phyloP scores from a whole-genome alignment of 2,113 vertebrate genomes.

The Antigone vipio region DNA sequence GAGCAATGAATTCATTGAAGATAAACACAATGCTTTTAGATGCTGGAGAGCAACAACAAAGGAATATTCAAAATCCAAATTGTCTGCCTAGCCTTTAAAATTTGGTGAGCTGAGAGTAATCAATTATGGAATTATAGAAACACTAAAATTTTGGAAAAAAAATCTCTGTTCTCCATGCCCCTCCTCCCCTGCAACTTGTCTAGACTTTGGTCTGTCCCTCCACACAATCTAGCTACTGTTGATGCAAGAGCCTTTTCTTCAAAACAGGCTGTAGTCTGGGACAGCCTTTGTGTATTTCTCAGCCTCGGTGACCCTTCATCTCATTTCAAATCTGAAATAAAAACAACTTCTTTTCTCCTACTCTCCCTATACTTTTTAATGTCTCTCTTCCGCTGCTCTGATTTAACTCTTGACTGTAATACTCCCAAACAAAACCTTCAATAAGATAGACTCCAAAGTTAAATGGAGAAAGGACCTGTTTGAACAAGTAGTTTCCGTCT shows the following conservation, averaged over 20 bases:
- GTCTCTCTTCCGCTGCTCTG: constrained; percentile 24
- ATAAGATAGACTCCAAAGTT: constrained; percentile 33
- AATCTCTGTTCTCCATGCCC: neutral
- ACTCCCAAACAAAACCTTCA: constrained; percentile 34
- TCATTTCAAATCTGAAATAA: constrained; percentile 46
- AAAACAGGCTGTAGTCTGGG: constrained; percentile 9
- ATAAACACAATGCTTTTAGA: neutral
- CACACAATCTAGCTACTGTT: constrained; percentile 44
- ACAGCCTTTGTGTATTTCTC: constrained; percentile 41
- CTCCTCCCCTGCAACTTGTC: neutral
- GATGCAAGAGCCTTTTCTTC: constrained; percentile 25
- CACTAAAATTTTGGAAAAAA: neutral
- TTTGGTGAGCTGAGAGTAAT: neutral
- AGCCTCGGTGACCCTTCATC: constrained; percentile 7
- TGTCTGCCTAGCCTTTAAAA: neutral
- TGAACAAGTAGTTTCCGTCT: constrained; percentile 40
- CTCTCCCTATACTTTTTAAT: constrained; percentile 22
- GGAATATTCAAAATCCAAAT: neutral
- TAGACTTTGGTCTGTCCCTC: constrained; percentile 19
- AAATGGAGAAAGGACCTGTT: constrained; percentile 14
- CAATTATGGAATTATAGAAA: neutral
- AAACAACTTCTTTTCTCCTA: constrained; percentile 13
- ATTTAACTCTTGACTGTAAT: constrained; percentile 47
- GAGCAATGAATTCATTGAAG: neutral
- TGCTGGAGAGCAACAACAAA: neutral